These are phyloP conservation scores for Silurus aristotelis DNA, from an alignment of 2,797 vertebrate genomes.

Conservation along the genomic window DNA sequence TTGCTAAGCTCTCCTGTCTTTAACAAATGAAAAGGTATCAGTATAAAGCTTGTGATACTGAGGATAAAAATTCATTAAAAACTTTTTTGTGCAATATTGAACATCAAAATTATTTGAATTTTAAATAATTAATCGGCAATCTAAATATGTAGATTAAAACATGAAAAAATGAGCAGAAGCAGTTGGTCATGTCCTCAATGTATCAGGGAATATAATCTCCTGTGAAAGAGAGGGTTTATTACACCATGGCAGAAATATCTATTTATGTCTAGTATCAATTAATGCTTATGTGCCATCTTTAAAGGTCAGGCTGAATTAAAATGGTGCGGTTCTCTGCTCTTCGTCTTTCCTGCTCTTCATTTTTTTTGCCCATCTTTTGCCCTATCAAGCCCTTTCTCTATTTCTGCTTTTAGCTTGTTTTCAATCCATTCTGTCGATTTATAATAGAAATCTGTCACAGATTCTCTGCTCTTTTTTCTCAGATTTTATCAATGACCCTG, in stretches of 20 bases:
- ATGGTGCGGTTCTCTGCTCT: slow-evolving; percentile 12
- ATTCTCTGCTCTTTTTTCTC: not conserved
- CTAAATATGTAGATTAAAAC: not conserved
- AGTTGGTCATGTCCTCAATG: slow-evolving; percentile 11
- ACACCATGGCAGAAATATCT: slow-evolving; percentile 6
- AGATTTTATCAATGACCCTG: slow-evolving; percentile 4
- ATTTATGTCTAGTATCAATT: slow-evolving; percentile 44
- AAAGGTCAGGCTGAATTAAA: slow-evolving; percentile 49
- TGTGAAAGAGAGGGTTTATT: slow-evolving; percentile 16
- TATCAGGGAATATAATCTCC: not conserved
- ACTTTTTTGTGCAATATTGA: not conserved
- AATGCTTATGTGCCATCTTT: slow-evolving; percentile 34
- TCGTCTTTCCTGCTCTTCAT: too few relatives aligned
- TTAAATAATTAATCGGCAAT: not conserved
- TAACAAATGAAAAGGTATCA: not conserved
- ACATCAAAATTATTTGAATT: not conserved
- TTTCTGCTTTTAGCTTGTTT: not conserved
- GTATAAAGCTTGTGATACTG: not conserved
- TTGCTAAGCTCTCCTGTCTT: not conserved
- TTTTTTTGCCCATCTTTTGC: not conserved
- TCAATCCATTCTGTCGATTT: not conserved
- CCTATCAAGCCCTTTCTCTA: not conserved
- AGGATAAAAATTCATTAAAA: not conserved
- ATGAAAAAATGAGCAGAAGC: not conserved
- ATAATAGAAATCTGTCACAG: not conserved